Percentiles rank a stretch among this genome's conserved stretches.
Conservation (phyloP, 2,797 vertebrate genomes). For the Melanotaenia pygmaea region DNA sequence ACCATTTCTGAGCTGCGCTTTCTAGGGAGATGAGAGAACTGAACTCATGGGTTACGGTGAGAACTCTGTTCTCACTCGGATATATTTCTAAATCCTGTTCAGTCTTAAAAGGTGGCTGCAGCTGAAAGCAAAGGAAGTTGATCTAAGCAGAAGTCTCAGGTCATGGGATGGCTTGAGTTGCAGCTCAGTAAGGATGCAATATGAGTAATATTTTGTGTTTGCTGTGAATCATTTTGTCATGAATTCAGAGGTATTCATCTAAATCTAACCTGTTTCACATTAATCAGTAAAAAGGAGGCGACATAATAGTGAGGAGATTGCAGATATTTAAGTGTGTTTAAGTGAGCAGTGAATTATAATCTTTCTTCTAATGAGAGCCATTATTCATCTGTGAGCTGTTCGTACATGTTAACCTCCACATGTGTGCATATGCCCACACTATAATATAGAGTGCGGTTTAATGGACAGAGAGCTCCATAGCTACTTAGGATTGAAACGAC, state of each 20-base stretch:
- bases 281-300: constrained; percentile 13
- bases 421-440: constrained; percentile 3
- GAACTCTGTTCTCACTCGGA: constrained; percentile 21
- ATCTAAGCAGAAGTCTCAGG: constrained; percentile 16
- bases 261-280: constrained; percentile 25
- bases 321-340: constrained; percentile 39
- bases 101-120: constrained; percentile 22
- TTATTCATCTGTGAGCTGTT: constrained; percentile 54
- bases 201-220: not conserved
- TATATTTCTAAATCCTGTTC: constrained; percentile 29
- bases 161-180: constrained; percentile 8
- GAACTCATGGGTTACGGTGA: constrained; percentile 10
- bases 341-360: constrained; percentile 46
- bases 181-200: constrained; percentile 3
- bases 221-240: constrained; percentile 1
- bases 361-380: constrained; percentile 46
- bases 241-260: constrained; percentile 7
- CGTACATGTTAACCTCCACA: constrained; percentile 30
- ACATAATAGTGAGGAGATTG: constrained; percentile 13
- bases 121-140: constrained; percentile 28
- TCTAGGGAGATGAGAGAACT: constrained; percentile 2
- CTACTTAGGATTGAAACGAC: constrained; percentile 56
- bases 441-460: constrained; percentile 37
- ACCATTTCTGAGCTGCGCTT: not conserved
- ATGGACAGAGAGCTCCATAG: constrained; percentile 54